These are phyloP conservation scores for Sesia apiformis DNA, from an alignment of 2,888 invertebrate species.

Conservation along the genomic window DNA sequence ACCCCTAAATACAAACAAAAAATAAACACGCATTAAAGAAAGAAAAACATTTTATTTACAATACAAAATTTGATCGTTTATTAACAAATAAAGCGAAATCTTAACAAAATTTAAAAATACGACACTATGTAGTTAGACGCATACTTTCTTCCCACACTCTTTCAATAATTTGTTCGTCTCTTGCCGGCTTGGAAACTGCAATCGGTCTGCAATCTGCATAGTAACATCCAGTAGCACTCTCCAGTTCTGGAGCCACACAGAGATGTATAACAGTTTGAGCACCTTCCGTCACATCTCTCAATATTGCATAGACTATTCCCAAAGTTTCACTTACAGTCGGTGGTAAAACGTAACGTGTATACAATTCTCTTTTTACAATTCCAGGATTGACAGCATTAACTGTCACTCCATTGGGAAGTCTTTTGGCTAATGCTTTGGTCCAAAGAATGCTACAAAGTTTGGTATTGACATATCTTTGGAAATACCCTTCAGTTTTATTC, in stretches of 20 bases:
- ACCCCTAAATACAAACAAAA: too few relatives aligned
- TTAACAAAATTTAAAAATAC: neutral
- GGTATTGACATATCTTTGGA: slow-evolving; percentile 56
- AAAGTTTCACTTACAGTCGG: slow-evolving; percentile 56
- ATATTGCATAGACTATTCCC: slow-evolving; percentile 41
- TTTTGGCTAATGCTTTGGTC: slow-evolving; percentile 49
- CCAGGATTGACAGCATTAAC: slow-evolving; percentile 90
- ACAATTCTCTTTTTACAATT: slow-evolving; percentile 76
- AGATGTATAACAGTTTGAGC: slow-evolving; percentile 85
- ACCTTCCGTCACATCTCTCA: slow-evolving; percentile 75
- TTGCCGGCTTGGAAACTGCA: slow-evolving; percentile 64
- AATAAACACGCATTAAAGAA: too few relatives aligned
- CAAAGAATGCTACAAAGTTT: slow-evolving; percentile 56
- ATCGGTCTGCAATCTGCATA: slow-evolving; percentile 82
- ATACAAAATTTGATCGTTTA: too few relatives aligned
- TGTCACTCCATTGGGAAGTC: slow-evolving; percentile 74
- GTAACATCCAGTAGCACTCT: slow-evolving; percentile 81
- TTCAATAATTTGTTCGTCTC: slow-evolving; percentile 78
- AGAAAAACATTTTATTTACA: too few relatives aligned
- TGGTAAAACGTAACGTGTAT: slow-evolving; percentile 22
- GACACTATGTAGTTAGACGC: slow-evolving; percentile 13
- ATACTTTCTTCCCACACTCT: slow-evolving; percentile 81
- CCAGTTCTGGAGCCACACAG: slow-evolving; percentile 82
- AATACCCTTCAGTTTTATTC: slow-evolving; percentile 23
- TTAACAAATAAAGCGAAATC: too few relatives aligned